Evolutionary conservation across 2,113 vertebrate genomes (phyloP), one percentile per base, ranked within the genome.

Genomic region (Acinonyx jubatus): DNA sequence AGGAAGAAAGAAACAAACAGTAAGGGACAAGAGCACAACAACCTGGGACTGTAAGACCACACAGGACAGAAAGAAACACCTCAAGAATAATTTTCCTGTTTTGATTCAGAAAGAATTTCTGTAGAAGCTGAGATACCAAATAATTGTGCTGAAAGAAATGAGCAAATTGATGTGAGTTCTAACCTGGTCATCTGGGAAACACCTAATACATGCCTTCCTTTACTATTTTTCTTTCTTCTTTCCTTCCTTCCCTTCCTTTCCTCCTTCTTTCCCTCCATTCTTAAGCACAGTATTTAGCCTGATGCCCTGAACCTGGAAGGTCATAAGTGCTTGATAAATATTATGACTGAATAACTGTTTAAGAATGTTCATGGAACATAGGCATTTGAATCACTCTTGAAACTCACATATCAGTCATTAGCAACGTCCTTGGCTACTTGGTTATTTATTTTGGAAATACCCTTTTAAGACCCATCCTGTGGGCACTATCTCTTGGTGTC

Each of bases 401-500:
- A 84, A 41, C 1, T 55, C 50, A 82, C 66, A 36, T 31, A 55
- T 55, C 18, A 91, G 41, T 63, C 15, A 69, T 48, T 69, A 86
- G n/a, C 73, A 89, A 50, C 25, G 73, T 12, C 33, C 12, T 7
- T 65, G 65, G 29, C 21, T 23, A 61, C 57, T 61, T 76, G 29
- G 25, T 68, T 89, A 85, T 94, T 94, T 88, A 84, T 88, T 96
- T 81, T 94, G 41, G 29, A 79, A 88, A 71, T 57, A 91, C 1
- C 19, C 29, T 78, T 63, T 88, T 36, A 76, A 68, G 68, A 63
- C 80, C 18, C 21, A 50, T 41, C 41, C 63, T 36, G 27, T 29
- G 10, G n/a, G 7, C 33, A 7, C 12, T 41, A 38, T 23, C 0
- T 41, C 65, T 63, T 63, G 38, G 12, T 92, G 9, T 0, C 36